Conservation (phyloP, 2,888 invertebrate genomes). For the Blastobasis lacticolella region DNA sequence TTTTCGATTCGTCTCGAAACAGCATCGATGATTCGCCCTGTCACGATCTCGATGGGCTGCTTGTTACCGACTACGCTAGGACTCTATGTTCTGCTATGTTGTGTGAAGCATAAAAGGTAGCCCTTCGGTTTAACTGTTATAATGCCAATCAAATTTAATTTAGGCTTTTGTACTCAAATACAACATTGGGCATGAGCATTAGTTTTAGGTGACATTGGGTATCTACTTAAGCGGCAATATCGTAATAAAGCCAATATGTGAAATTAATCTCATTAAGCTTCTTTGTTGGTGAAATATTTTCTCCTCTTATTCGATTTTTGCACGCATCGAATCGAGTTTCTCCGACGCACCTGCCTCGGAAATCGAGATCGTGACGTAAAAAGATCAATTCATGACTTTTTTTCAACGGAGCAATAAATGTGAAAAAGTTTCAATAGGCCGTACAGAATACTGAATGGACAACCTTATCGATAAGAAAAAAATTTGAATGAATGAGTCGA, state of each 20-base stretch:
- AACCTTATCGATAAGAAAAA: neutral
- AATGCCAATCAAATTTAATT: too few species aligned
- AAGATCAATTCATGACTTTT: slow-evolving; percentile 7
- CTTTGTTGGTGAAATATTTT: too few species aligned
- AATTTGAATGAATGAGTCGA: neutral
- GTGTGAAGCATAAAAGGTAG: too few species aligned
- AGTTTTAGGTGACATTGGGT: too few species aligned
- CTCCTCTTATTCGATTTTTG: neutral
- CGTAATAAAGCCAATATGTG: neutral
- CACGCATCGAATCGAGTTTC: neutral
- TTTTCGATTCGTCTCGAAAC: slow-evolving; percentile 53
- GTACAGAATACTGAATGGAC: neutral
- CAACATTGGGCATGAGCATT: too few species aligned
- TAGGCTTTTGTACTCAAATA: too few species aligned
- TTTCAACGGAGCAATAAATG: neutral
- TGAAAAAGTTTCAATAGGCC: neutral
- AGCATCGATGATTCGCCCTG: slow-evolving; percentile 45
- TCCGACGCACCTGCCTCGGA: slow-evolving; percentile 12
- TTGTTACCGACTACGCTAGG: neutral
- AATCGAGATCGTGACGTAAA: slow-evolving; percentile 9
- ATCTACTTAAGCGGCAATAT: too few species aligned
- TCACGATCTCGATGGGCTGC: slow-evolving; percentile 38
- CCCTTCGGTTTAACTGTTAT: too few species aligned
- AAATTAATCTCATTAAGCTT: neutral
- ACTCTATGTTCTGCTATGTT: too few species aligned